Base-by-base conservation (phyloP, 1,140 invertebrate species). In the Mya arenaria region DNA sequence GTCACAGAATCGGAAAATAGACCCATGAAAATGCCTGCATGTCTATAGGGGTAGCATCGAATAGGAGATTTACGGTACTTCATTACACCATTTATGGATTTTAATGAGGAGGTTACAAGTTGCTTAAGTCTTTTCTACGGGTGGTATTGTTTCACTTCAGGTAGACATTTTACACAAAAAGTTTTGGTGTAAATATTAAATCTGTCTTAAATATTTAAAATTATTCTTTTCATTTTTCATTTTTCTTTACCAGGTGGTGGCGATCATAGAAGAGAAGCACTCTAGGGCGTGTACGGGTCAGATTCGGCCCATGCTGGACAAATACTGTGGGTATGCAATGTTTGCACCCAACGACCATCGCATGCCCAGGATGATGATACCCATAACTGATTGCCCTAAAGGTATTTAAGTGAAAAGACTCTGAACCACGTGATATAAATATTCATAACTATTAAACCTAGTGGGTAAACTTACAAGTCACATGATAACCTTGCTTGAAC, bases 341-440 rank as follows among this genome's bases (percentile, higher is more conserved):
- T 96, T 97, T 89, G 91, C 94, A 56, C 96, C 97, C 0, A 94
- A 94, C 72, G 97, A 98, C 93, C 93, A 93, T 80, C 93, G 96
- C 81, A 88, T 97, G 34, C 97, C 97, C 13, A 91, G 95, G 23
- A 93, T 97, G 68, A 93, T 94, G 86, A 95, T 98, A 84, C 94
- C 94, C 52, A 92, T 94, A 73, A 91, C 93, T 15, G 93, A 94
- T 63, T 94, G 95, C 91, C 96, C 96, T 4, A 71, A 85, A 87
- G 90, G 91, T 92, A 75, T n/a, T n/a, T n/a, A n/a, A n/a, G n/a
- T n/a, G n/a, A n/a, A n/a, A n/a, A n/a, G n/a, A n/a, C n/a, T n/a
- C n/a, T n/a, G n/a, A n/a, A n/a, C n/a, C n/a, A n/a, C n/a, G n/a
- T n/a, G n/a, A n/a, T n/a, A n/a, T n/a, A n/a, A n/a, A n/a, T n/a